phyloP scores from a whole-genome alignment of 2,797 vertebrate species.

The Myotis daubentonii region DNA sequence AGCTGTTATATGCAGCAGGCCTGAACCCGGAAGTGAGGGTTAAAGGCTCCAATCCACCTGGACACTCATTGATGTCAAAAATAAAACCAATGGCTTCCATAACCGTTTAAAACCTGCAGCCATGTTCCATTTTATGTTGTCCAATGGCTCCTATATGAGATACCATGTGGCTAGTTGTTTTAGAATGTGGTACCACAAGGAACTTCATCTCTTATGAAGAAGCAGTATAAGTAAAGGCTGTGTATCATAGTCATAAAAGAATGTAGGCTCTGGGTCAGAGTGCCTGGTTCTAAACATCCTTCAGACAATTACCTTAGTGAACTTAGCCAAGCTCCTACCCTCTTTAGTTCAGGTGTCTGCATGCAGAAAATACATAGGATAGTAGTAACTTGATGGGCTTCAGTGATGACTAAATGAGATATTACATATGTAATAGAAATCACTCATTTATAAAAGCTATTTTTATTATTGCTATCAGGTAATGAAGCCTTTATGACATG shows the following conservation, averaged over 20 bases:
- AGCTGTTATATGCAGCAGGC: not conserved
- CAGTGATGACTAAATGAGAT: conserved; percentile 4
- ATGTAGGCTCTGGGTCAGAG: not conserved
- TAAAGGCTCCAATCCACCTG: not conserved
- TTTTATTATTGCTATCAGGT: conserved; percentile 24
- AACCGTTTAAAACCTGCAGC: not conserved
- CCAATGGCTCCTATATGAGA: not conserved
- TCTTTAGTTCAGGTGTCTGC: not conserved
- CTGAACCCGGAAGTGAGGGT: not conserved
- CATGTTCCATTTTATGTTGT: not conserved
- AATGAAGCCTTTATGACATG: not conserved
- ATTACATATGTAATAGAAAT: not conserved
- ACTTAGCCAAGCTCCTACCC: not conserved
- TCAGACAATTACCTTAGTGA: not conserved
- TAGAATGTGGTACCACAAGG: not conserved
- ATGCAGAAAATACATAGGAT: not conserved
- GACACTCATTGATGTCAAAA: not conserved
- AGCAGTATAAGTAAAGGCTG: not conserved
- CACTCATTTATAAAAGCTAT: not conserved
- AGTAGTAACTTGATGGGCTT: not conserved
- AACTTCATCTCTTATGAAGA: not conserved
- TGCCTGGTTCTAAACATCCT: not conserved
- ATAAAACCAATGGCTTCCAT: not conserved
- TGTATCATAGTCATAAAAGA: not conserved
- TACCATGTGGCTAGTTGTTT: not conserved